phyloP scores from a whole-genome alignment of 2,888 invertebrate species.

The Archips xylosteana region DNA sequence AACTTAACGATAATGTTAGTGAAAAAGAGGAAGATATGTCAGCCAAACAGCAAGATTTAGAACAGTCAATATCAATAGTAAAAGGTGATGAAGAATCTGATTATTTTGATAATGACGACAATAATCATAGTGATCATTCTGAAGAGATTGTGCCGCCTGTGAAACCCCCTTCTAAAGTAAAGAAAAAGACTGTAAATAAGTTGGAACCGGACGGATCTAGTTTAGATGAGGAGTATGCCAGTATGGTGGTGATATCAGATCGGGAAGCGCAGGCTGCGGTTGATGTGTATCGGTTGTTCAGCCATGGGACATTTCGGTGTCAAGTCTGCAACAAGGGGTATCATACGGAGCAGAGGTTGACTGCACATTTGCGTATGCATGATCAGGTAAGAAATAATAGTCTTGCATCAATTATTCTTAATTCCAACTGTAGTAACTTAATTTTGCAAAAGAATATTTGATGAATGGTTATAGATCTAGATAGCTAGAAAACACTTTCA shows the following conservation, averaged over 20 bases:
- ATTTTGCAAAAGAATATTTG: too few species aligned
- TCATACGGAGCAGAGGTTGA: slow-evolving; percentile 60
- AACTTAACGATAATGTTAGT: slow-evolving; percentile 37
- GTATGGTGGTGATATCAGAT: slow-evolving; percentile 65
- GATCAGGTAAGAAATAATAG: slow-evolving; percentile 61
- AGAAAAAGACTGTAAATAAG: slow-evolving; percentile 29
- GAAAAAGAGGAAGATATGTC: slow-evolving; percentile 36
- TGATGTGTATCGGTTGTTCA: slow-evolving; percentile 67
- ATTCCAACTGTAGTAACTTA: too few species aligned
- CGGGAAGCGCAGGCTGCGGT: slow-evolving; percentile 71
- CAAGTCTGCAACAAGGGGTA: slow-evolving; percentile 64
- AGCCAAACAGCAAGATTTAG: slow-evolving; percentile 20
- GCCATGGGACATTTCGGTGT: slow-evolving; percentile 64
- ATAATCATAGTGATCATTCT: slow-evolving; percentile 40
- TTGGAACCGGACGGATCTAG: slow-evolving; percentile 63
- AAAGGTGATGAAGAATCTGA: slow-evolving; percentile 40
- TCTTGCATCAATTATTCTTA: too few species aligned
- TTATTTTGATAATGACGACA: slow-evolving; percentile 46
- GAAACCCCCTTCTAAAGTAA: slow-evolving; percentile 4
- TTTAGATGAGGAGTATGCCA: slow-evolving; percentile 73
- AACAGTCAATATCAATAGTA: slow-evolving; percentile 38
- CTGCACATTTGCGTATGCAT: slow-evolving; percentile 72
- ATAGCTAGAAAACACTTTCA: too few species aligned
- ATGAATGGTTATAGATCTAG: too few species aligned
- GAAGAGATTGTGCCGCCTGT: slow-evolving; percentile 24